These are phyloP conservation scores for Pollenia angustigena DNA, from an alignment of 2,888 invertebrate species.

Conservation along the genomic window DNA sequence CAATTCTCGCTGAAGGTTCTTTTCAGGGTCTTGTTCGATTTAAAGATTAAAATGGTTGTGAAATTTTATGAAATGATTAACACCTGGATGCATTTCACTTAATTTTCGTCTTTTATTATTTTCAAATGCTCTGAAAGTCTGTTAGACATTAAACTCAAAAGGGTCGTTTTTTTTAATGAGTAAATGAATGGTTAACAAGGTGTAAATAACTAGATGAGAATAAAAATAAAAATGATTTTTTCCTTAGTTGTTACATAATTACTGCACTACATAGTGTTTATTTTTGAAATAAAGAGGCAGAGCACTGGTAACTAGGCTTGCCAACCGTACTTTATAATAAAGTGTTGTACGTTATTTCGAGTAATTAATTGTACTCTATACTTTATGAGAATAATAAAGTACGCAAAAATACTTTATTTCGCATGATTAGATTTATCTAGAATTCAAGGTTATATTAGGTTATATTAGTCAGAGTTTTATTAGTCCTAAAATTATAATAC, in stretches of 20 bases:
- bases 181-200: conserved; percentile 46
- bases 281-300: no score
- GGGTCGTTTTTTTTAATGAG: background rate
- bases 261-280: no score
- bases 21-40: conserved; percentile 43
- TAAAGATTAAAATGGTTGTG: conserved; percentile 55
- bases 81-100: conserved; percentile 56
- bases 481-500: no score
- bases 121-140: conserved; percentile 10
- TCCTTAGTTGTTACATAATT: background rate
- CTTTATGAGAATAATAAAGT: no score
- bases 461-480: no score
- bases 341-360: no score
- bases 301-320: no score
- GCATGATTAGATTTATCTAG: no score
- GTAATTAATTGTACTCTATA: no score
- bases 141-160: conserved; percentile 23
- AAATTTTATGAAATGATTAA: conserved; percentile 55
- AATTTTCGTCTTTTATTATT: conserved; percentile 27
- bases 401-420: no score
- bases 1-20: conserved; percentile 10
- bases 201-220: conserved; percentile 61
- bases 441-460: no score
- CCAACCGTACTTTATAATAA: no score
- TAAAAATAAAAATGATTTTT: conserved; percentile 37